Evolutionary conservation across 2,113 vertebrate species (phyloP).

Genomic region (Pterocles burchelli): DNA sequence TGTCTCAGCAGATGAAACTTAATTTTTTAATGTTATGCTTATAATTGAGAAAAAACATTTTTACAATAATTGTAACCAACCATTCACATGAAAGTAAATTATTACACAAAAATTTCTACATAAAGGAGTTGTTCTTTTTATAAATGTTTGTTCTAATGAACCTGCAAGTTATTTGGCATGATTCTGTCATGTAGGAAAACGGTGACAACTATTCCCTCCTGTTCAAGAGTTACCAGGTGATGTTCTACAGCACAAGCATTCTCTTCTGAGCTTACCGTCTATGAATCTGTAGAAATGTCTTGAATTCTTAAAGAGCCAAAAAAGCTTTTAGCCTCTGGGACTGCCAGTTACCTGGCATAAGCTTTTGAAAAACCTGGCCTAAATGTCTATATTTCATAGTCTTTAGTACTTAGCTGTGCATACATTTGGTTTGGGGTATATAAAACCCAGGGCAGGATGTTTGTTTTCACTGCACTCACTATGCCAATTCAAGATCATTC

Average conservation of each 20-base stretch:
- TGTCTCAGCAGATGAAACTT: neutral
- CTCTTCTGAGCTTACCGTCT: neutral
- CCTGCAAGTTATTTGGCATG: neutral
- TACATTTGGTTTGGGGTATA: neutral
- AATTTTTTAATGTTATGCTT: neutral
- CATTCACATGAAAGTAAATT: neutral
- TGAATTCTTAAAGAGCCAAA: constrained; percentile 1
- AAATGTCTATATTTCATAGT: neutral
- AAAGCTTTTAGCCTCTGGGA: constrained; percentile 15
- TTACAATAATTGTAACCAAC: neutral
- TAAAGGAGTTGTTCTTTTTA: neutral
- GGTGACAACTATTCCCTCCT: neutral
- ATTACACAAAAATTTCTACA: neutral
- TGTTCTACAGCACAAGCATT: neutral
- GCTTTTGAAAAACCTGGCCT: neutral
- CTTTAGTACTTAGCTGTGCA: neutral
- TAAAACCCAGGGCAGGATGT: neutral
- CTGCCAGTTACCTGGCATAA: neutral
- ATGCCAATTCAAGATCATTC: neutral
- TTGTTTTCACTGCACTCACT: neutral
- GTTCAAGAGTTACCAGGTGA: neutral
- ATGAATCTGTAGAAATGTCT: neutral
- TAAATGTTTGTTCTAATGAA: neutral
- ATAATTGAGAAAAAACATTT: neutral
- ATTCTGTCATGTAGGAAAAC: neutral